These are phyloP conservation scores for Parasteatoda tepidariorum DNA, from an alignment of 1,140 invertebrate genomes.

Conservation along the genomic window DNA sequence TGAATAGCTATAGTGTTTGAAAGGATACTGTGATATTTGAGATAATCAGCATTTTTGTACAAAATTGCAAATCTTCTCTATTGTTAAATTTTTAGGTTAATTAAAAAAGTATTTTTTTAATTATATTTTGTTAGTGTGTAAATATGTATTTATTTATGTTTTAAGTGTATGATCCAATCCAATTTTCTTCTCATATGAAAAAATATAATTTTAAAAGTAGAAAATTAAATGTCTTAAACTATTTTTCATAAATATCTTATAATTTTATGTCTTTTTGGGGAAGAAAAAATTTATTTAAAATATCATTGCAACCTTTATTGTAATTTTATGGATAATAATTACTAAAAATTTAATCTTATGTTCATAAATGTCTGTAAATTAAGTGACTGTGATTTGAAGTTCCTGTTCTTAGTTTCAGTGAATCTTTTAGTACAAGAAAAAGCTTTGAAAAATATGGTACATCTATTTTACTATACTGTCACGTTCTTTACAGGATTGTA, in stretches of 20 bases:
- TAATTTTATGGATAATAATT: neutral
- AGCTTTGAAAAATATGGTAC: conserved; percentile 5
- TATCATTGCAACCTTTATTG: neutral
- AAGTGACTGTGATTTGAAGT: conserved; percentile 43
- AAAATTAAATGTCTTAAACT: neutral
- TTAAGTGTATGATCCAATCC: too few species aligned
- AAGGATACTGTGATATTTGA: too few species aligned
- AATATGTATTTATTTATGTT: conserved; percentile 33
- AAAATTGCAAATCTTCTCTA: too few species aligned
- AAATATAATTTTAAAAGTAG: neutral
- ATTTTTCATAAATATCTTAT: neutral
- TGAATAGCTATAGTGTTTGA: too few species aligned
- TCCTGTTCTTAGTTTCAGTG: neutral
- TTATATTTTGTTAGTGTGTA: too few species aligned
- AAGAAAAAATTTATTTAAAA: neutral
- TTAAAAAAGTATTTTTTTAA: too few species aligned
- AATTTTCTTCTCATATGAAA: too few species aligned
- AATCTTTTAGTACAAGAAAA: neutral
- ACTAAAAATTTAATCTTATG: neutral
- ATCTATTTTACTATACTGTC: conserved; percentile 12
- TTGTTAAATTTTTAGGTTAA: too few species aligned
- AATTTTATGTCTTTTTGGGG: neutral
- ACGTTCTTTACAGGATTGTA: conserved; percentile 11
- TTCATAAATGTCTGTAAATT: neutral
- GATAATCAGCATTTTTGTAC: too few species aligned